Base-by-base conservation (phyloP, 2,797 vertebrate species). In the Danio aesculapii region DNA sequence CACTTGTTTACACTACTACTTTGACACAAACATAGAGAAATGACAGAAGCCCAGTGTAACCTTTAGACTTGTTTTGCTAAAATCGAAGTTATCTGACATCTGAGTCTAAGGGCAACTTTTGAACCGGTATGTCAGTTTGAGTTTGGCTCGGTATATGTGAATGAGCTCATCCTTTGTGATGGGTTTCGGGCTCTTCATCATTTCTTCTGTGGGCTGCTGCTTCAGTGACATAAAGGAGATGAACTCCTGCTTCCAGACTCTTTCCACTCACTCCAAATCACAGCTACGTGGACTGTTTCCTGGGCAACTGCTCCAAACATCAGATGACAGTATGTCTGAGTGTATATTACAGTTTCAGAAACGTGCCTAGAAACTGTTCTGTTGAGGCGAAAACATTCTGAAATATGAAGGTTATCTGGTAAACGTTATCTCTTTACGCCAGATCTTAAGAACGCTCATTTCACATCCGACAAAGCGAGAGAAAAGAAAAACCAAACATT, bases 291-390 rank as follows among this genome's bases (percentile, higher is more conserved):
- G 87, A 89, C 83, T 11, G 85, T 87, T 90, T 86, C 88, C 88
- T 63, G 67, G 84, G 86, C 84, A 83, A 89, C 87, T 0, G 64
- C 74, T 55, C 78, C 62, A 81, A 89, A 89, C 87, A 89, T 83
- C 67, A 82, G 77, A 86, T 55, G 86, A 87, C 83, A 82, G 73
- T 84, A 85, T 61, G 81, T 76, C 81, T 77, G 81, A 57, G 50
- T 85, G 75, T 81, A 81, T 77, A 88, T 88, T 86, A 78, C 67
- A 78, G 64, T 88, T 88, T 53, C 66, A 84, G 13, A 80, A 55
- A 41, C 14, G 69, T 71, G 89, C 91, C 90, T 90, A 85, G 62
- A 87, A 87, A 86, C 88, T 84, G 85, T 90, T 89, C 83, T 82
- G 5, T 83, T 41, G 14, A 87, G 75, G 86, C 86, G 58, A 79